Percentiles rank a stretch among this genome's conserved stretches.
Conservation (phyloP, 2,888 invertebrate species). For the Phortica magna region DNA sequence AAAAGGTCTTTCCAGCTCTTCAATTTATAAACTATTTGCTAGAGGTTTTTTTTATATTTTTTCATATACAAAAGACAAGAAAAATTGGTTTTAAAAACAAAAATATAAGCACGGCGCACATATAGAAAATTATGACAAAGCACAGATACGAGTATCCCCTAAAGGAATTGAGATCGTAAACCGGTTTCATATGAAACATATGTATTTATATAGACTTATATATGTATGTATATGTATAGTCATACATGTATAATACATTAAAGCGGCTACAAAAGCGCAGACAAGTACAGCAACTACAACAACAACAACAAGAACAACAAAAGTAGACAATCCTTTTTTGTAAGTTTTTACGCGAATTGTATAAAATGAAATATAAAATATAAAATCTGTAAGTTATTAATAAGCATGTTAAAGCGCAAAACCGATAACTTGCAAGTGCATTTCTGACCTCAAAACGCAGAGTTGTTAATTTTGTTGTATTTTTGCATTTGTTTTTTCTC, state of each 20-base stretch:
- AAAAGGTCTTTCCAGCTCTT: too few species aligned
- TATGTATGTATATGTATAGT: slow-evolving; percentile 10
- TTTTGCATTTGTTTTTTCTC: too few species aligned
- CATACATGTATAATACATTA: slow-evolving; percentile 35
- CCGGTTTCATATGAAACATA: slow-evolving; percentile 30
- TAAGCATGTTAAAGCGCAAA: slow-evolving; percentile 31
- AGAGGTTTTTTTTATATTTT: neutral
- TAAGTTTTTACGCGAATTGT: slow-evolving; percentile 18
- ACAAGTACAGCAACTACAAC: neutral
- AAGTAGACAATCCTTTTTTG: slow-evolving; percentile 47
- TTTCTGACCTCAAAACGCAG: neutral
- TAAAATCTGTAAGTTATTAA: slow-evolving; percentile 39
- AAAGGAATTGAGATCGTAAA: slow-evolving; percentile 26
- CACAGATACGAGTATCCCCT: slow-evolving; percentile 18
- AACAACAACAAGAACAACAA: neutral
- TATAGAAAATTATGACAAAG: slow-evolving; percentile 13
- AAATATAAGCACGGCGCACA: neutral
- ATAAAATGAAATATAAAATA: neutral
- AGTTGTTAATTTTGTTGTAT: neutral
- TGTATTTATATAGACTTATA: slow-evolving; percentile 36
- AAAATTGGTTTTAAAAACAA: neutral
- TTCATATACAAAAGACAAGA: neutral
- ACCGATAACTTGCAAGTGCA: slow-evolving; percentile 1
- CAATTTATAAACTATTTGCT: too few species aligned
- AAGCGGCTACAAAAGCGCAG: neutral